Conservation (phyloP, 2,888 invertebrate species). For the Drosophila prolongata region DNA sequence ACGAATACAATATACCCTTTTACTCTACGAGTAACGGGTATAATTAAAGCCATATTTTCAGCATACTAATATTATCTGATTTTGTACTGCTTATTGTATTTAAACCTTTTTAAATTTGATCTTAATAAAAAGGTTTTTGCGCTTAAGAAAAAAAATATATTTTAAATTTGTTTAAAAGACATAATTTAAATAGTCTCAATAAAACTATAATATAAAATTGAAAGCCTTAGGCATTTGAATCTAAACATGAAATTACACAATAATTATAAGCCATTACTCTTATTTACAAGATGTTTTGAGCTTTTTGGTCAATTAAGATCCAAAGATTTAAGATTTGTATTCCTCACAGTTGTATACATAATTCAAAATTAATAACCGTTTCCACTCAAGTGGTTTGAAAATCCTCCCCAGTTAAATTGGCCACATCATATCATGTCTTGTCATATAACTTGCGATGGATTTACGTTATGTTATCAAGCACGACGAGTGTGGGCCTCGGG, state of each 20-base stretch:
- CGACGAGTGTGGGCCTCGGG: conserved; percentile 5
- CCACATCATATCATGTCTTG: conserved; percentile 26
- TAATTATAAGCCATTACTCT: not conserved
- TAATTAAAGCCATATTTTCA: no score
- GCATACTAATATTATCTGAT: no score
- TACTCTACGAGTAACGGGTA: no score
- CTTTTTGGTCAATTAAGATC: not conserved
- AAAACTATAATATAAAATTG: no score
- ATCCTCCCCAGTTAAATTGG: conserved; percentile 21
- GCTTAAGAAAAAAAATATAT: no score
- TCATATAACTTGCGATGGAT: conserved; percentile 30
- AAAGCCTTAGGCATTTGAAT: not conserved
- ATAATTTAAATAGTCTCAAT: no score
- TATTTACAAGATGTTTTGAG: conserved; percentile 1
- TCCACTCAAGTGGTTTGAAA: conserved; percentile 7
- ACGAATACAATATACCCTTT: no score
- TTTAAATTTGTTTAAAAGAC: no score
- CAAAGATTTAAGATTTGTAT: not conserved
- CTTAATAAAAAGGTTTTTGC: no score
- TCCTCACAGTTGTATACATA: not conserved
- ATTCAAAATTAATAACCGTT: conserved; percentile 7
- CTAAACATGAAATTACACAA: not conserved
- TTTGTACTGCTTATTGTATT: no score
- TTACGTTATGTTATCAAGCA: conserved; percentile 16
- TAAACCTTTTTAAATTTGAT: no score